Percentiles rank a stretch among this genome's conserved stretches.
These are phyloP conservation scores for Alosa sapidissima DNA, from an alignment of 2,797 vertebrate genomes.

Conservation along the genomic window DNA sequence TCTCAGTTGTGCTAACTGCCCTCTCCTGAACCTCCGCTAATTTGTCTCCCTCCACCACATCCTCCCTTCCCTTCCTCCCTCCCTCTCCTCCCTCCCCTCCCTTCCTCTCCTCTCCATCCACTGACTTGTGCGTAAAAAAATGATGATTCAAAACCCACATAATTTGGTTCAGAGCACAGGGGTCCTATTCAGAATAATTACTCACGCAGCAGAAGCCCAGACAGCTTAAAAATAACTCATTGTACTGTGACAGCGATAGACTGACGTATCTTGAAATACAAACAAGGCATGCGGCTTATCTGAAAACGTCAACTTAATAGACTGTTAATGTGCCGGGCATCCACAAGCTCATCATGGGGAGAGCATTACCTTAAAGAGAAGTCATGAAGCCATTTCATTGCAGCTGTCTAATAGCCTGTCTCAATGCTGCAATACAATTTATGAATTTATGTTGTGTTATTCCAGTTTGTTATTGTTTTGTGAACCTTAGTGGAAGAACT, in stretches of 20 bases:
- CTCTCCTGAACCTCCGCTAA: not conserved
- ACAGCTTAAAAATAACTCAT: constrained; percentile 13
- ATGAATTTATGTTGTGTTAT: not conserved
- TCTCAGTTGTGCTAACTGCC: not conserved
- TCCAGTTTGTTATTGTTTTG: not conserved
- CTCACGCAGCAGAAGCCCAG: not conserved
- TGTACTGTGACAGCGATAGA: constrained; percentile 11
- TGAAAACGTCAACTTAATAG: not conserved
- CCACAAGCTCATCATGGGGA: not conserved
- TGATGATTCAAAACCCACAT: not conserved
- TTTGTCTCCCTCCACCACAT: not conserved
- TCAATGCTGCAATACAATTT: not conserved
- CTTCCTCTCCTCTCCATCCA: not conserved
- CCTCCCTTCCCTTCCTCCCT: not conserved
- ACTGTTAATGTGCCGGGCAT: constrained; percentile 21
- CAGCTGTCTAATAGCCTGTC: not conserved
- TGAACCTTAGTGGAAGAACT: not conserved
- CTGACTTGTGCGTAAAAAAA: not conserved
- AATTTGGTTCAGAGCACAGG: not conserved
- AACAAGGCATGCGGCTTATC: constrained; percentile 25
- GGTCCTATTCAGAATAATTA: not conserved
- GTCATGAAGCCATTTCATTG: not conserved
- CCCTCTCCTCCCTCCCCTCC: not conserved
- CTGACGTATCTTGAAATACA: constrained; percentile 6
- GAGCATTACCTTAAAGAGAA: not conserved